Percentiles rank a stretch among this genome's conserved stretches.
These are phyloP conservation scores for Taxidea taxus DNA, from an alignment of 2,113 vertebrate species.

Conservation along the genomic window DNA sequence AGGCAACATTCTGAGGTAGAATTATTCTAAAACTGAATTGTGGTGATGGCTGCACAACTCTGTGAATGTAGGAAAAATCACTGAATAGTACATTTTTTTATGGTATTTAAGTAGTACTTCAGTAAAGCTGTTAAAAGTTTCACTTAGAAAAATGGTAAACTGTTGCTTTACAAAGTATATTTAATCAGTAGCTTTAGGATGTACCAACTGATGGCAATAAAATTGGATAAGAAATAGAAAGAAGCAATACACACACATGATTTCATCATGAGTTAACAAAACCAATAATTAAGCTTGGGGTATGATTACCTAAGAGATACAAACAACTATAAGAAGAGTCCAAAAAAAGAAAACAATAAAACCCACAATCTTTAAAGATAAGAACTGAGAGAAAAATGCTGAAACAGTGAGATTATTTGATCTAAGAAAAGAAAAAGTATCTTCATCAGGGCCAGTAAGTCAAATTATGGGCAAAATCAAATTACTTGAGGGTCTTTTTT, in stretches of 20 bases:
- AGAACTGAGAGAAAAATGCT: background rate
- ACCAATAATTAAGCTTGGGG: background rate
- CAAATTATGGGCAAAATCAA: background rate
- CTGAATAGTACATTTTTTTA: background rate
- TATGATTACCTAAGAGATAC: slow-evolving; percentile 31
- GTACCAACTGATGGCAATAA: background rate
- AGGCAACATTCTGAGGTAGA: background rate
- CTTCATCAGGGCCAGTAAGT: background rate
- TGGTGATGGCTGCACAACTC: background rate
- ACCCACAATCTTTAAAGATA: background rate
- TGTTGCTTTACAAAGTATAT: background rate
- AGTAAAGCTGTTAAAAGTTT: slow-evolving; percentile 30
- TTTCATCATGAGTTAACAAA: slow-evolving; percentile 31
- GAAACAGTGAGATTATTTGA: slow-evolving; percentile 19
- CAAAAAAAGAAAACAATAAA: background rate
- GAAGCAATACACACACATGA: background rate
- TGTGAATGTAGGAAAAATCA: slow-evolving; percentile 6
- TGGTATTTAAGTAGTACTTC: background rate
- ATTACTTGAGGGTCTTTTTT: background rate
- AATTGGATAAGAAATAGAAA: slow-evolving; percentile 25
- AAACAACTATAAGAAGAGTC: slow-evolving; percentile 1
- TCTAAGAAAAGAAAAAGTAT: background rate
- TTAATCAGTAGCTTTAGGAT: slow-evolving; percentile 12
- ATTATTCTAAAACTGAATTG: background rate
- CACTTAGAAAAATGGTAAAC: background rate